Base-by-base conservation (phyloP, 2,888 invertebrate genomes). In the Drosophila nigricruria region DNA sequence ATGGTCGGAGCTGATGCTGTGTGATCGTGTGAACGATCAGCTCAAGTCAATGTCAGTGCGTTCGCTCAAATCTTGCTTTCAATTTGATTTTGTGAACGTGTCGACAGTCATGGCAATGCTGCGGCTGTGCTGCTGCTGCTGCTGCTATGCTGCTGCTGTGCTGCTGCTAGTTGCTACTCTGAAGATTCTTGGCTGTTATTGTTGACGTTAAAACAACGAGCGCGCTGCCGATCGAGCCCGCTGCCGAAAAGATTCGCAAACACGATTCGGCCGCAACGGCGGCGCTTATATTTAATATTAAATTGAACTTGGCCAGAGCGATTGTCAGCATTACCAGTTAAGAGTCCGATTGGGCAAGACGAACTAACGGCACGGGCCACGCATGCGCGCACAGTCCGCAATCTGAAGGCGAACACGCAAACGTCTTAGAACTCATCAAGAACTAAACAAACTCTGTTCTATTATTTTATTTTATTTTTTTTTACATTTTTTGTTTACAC, bases 221-320 rank as follows among this genome's bases (percentile, higher is more conserved):
- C 57, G 58, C 25, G 62, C 12, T 36, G 60, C 47, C 57, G 78
- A 67, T 73, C 78, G 61, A 53, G 50, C 60, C 23, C 56, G 56
- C 42, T 56, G 58, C 58, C 47, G 58, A 47, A 74, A 70, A 75
- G 76, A 78, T 79, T 78, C 68, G 78, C 80, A 78, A 68, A 57
- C 71, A 73, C 74, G 86, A 71, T 75, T 76, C 79, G 72, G 64
- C 61, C 58, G 66, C 34, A 47, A 57, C 73, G 62, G 32, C 64
- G 56, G 25, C 57, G 71, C 71, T 70, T 68, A 65, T 81, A 81
- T 86, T 81, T 79, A 85, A 87, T 89, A 90, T 91, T 90, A 90
- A 90, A 90, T 88, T 85, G 90, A 88, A 89, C 89, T 90, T 90
- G 87, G 77, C 71, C 69, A 73, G 62, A 65, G 77, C 72, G 77